phyloP scores from a whole-genome alignment of 2,888 invertebrate genomes.

The Dermolepida albohirtum region DNA sequence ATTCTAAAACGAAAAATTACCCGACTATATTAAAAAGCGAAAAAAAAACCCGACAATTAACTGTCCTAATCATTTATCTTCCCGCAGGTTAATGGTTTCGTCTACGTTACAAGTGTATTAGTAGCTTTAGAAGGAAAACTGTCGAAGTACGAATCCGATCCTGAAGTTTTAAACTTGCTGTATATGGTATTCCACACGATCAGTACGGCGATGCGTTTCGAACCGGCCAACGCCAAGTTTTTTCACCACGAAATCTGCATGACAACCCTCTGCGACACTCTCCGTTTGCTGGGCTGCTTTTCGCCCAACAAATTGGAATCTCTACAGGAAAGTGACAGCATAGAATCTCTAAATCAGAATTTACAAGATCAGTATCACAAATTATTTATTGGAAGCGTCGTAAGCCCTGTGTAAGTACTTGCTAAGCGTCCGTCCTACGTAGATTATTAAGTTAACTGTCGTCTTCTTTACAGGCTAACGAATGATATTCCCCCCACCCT shows the following conservation, averaged over 20 bases:
- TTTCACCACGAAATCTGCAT: constrained; percentile 98
- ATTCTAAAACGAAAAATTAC: too few species aligned
- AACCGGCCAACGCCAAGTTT: constrained; percentile 98
- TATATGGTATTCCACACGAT: constrained; percentile 94
- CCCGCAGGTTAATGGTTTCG: constrained; percentile 88
- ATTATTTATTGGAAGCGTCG: constrained; percentile 81
- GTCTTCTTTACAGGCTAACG: constrained; percentile 70
- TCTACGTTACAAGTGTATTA: constrained; percentile 95
- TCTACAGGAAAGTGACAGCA: constrained; percentile 57
- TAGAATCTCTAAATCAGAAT: constrained; percentile 45
- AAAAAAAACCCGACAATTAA: too few species aligned
- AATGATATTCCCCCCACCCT: constrained; percentile 81
- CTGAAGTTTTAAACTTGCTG: constrained; percentile 81
- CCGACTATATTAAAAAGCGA: too few species aligned
- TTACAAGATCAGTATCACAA: constrained; percentile 72
- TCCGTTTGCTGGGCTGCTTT: constrained; percentile 94
- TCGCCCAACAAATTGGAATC: constrained; percentile 56
- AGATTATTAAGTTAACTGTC: not conserved
- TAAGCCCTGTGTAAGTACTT: constrained; percentile 73
- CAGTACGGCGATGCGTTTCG: constrained; percentile 98
- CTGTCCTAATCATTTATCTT: constrained; percentile 18
- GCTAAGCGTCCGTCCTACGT: not conserved
- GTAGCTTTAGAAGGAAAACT: constrained; percentile 91
- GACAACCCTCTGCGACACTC: constrained; percentile 92
- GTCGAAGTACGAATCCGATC: constrained; percentile 64